phyloP scores from a whole-genome alignment of 53 echinoderm and acorn worm species.

The Actinopyga echinites region DNA sequence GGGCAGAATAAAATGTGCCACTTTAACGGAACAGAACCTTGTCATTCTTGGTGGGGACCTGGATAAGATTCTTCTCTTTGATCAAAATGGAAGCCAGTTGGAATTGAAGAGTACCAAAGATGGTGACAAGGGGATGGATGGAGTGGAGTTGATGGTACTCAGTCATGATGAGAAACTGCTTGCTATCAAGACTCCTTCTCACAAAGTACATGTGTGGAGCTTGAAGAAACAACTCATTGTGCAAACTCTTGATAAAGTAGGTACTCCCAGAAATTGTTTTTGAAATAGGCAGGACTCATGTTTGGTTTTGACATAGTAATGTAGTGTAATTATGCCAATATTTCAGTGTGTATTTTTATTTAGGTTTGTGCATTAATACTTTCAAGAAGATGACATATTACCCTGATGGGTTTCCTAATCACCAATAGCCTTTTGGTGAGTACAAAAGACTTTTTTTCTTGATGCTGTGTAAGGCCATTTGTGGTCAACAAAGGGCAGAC shows the following conservation, averaged over 20 bases:
- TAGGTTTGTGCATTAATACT: no score
- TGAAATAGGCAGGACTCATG: no score
- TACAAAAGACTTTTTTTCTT: no score
- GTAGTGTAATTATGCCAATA: no score
- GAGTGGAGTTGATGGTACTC: conserved; percentile 1
- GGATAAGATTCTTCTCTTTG: conserved; percentile 2
- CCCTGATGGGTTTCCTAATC: no score
- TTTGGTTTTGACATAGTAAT: no score
- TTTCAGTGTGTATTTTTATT: no score
- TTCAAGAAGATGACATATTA: no score
- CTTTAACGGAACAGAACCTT: conserved; percentile 21
- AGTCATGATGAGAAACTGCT: conserved; percentile 39
- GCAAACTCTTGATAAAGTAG: conserved; percentile 28
- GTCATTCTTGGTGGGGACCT: conserved; percentile 14
- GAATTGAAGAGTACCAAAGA: background rate
- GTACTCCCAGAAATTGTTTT: no score
- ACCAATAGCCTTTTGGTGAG: no score
- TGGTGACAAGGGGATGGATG: background rate
- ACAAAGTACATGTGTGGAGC: conserved; percentile 8
- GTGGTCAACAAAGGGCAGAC: no score
- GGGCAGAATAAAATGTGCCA: background rate
- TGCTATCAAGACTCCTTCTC: conserved; percentile 4
- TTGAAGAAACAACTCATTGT: background rate
- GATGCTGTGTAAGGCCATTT: no score
- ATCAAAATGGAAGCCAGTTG: conserved; percentile 26